Conservation (phyloP, 2,797 vertebrate species). For the Champsocephalus gunnari region DNA sequence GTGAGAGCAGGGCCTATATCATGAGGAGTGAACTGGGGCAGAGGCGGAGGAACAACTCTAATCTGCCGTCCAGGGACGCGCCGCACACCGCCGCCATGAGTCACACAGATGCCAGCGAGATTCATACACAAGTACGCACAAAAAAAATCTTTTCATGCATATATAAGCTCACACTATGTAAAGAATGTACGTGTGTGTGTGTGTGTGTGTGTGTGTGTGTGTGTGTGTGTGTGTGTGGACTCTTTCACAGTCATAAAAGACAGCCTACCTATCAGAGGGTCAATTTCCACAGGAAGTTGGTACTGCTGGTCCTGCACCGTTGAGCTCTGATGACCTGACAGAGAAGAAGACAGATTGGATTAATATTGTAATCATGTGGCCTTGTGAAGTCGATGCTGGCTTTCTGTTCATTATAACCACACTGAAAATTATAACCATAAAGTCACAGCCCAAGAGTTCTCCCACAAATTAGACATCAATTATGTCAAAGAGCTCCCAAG, state of each 20-base stretch:
- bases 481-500: conserved; percentile 37
- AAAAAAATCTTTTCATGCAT: conserved; percentile 50
- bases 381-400: conserved; percentile 61
- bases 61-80: conserved; percentile 93
- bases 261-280: conserved; percentile 97
- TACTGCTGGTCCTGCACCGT: conserved; percentile 96
- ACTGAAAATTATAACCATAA: conserved; percentile 65
- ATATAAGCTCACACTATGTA: conserved; percentile 26
- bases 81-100: conserved; percentile 74
- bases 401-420: conserved; percentile 63
- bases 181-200: conserved; percentile 28
- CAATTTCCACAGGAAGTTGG: conserved; percentile 99
- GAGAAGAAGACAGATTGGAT: conserved; percentile 84
- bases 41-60: conserved; percentile 95
- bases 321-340: conserved; percentile 94
- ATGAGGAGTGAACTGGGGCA: conserved; percentile 71
- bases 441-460: conserved; percentile 45
- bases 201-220: conserved; percentile 14
- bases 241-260: conserved; percentile 41
- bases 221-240: conserved; percentile 15
- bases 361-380: conserved; percentile 73
- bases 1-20: conserved; percentile 92
- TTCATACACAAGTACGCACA: conserved; percentile 58
- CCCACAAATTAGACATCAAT: conserved; percentile 44
- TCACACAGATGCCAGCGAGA: conserved; percentile 63